Percentiles rank a stretch among this genome's conserved stretches.
These are phyloP conservation scores for Tetheella fluctuosa DNA, from an alignment of 2,888 invertebrate species.

Conservation along the genomic window DNA sequence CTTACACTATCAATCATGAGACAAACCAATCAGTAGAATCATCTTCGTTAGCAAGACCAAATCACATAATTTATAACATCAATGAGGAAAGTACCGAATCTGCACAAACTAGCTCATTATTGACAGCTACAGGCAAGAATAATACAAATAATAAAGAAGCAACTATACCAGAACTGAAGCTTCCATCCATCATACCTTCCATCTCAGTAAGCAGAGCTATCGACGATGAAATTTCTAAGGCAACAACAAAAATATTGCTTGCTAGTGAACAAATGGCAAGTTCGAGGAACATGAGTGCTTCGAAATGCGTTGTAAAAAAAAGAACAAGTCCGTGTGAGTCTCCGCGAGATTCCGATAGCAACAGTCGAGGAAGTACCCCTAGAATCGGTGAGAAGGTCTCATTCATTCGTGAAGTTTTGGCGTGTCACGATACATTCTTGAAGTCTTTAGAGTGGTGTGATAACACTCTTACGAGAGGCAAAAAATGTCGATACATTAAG, in stretches of 20 bases:
- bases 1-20: slow-evolving; percentile 60
- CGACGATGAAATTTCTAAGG: slow-evolving; percentile 55
- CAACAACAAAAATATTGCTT: slow-evolving; percentile 63
- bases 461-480: slow-evolving; percentile 74
- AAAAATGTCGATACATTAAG: slow-evolving; percentile 67
- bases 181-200: slow-evolving; percentile 26
- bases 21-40: slow-evolving; percentile 8
- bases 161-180: slow-evolving; percentile 9
- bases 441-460: slow-evolving; percentile 80
- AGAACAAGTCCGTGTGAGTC: slow-evolving; percentile 32
- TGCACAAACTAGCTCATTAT: not conserved
- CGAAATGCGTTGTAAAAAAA: slow-evolving; percentile 40
- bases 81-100: slow-evolving; percentile 1
- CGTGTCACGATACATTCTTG: slow-evolving; percentile 74
- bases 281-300: slow-evolving; percentile 39
- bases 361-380: slow-evolving; percentile 57
- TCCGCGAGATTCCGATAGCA: slow-evolving; percentile 44
- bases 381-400: slow-evolving; percentile 77
- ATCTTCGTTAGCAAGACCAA: slow-evolving; percentile 10
- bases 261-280: slow-evolving; percentile 57
- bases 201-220: slow-evolving; percentile 44
- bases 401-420: slow-evolving; percentile 75
- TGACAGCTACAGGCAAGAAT: slow-evolving; percentile 55
- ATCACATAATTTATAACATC: not conserved
- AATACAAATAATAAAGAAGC: slow-evolving; percentile 49